phyloP scores from a whole-genome alignment of 1,140 invertebrate genomes.

The Oscheius sp. region DNA sequence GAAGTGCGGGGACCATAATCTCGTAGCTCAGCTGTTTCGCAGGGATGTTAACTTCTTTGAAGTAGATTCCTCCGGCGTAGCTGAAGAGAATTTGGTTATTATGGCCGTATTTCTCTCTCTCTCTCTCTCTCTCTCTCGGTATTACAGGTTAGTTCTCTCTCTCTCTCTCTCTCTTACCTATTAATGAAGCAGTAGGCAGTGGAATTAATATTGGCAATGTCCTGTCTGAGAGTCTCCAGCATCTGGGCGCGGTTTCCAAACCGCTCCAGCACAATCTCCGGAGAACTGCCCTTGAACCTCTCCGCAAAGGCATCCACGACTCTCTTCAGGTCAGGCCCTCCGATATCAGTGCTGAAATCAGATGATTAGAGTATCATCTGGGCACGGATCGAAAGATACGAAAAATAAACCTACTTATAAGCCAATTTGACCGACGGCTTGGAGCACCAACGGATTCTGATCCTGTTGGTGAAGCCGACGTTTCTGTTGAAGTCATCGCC shows the following conservation, averaged over 20 bases:
- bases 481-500: no score
- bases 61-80: conserved; percentile 12
- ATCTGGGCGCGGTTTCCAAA: conserved; percentile 5
- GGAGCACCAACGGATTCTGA: no score
- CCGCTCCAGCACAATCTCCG: background rate
- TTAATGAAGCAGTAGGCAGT: background rate
- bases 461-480: no score
- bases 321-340: background rate
- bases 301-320: background rate
- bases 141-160: no score
- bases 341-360: background rate
- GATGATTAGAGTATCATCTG: background rate
- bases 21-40: background rate
- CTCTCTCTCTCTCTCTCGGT: no score
- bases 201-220: background rate
- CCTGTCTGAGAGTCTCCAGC: background rate
- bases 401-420: background rate
- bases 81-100: background rate
- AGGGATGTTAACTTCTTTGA: background rate
- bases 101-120: no score
- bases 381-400: background rate
- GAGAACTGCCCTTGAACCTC: background rate
- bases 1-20: background rate
- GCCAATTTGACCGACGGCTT: no score
- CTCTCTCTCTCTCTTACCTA: no score